Conservation (phyloP, 2,888 invertebrate genomes). For the Agrotis puta region DNA sequence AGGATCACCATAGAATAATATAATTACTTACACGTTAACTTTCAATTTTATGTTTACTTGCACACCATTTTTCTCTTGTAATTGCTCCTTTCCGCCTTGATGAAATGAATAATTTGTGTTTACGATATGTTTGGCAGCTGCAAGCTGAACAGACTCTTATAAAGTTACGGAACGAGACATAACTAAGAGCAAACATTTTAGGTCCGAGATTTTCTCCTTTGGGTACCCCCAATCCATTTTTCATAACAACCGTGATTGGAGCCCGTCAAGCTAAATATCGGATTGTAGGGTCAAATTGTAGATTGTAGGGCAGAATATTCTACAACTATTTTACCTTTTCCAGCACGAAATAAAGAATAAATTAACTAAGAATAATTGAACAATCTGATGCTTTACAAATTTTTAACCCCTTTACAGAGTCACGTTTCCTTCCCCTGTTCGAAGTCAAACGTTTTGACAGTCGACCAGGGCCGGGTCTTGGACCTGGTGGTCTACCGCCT, state of each 20-base stretch:
- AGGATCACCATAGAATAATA: slow-evolving; percentile 78
- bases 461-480: slow-evolving; percentile 73
- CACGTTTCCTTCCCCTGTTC: slow-evolving; percentile 85
- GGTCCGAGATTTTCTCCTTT: neutral
- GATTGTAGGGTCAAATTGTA: neutral
- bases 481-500: slow-evolving; percentile 80
- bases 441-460: slow-evolving; percentile 85
- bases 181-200: neutral
- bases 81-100: slow-evolving; percentile 55
- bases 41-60: slow-evolving; percentile 77
- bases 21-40: slow-evolving; percentile 79
- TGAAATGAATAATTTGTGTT: slow-evolving; percentile 23
- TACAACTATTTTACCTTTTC: neutral
- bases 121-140: neutral
- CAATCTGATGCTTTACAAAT: neutral
- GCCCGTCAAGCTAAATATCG: no score
- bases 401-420: slow-evolving; percentile 76
- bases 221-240: neutral
- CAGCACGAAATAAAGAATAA: neutral
- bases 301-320: neutral
- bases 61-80: slow-evolving; percentile 51
- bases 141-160: neutral
- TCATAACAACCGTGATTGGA: no score
- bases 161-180: neutral
- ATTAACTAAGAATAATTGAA: neutral